phyloP scores from a whole-genome alignment of 2,888 invertebrate species.

The Caenorhabditis wallacei region DNA sequence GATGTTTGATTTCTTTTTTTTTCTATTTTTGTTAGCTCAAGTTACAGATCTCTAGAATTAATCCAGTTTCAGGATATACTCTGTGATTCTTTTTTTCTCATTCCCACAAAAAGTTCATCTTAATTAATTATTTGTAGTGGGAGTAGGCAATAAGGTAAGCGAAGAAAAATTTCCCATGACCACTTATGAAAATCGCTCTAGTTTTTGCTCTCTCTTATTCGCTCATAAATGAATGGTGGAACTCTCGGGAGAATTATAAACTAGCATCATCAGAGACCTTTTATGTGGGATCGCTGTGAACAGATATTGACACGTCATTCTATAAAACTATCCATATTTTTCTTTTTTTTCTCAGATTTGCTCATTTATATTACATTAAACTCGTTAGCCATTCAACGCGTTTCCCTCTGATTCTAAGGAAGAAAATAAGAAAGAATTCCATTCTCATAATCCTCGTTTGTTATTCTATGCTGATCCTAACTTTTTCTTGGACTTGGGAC shows the following conservation, averaged over 20 bases:
- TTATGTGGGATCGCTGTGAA: slow-evolving; percentile 16
- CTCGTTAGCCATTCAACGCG: slow-evolving; percentile 49
- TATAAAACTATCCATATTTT: too few relatives aligned
- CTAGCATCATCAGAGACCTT: slow-evolving; percentile 8
- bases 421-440: not conserved
- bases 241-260: not conserved
- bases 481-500: not conserved
- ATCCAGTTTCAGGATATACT: not conserved
- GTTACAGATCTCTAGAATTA: slow-evolving; percentile 16
- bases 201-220: slow-evolving; percentile 8
- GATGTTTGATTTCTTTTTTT: slow-evolving; percentile 16
- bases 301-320: slow-evolving; percentile 55
- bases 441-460: not conserved
- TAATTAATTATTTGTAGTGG: slow-evolving; percentile 30
- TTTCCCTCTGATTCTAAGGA: slow-evolving; percentile 6
- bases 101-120: slow-evolving; percentile 25
- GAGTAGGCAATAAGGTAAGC: slow-evolving; percentile 7
- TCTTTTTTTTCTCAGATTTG: slow-evolving; percentile 35
- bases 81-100: not conserved
- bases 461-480: not conserved
- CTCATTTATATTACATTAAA: slow-evolving; percentile 61
- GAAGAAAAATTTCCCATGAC: slow-evolving; percentile 7
- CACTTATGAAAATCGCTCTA: slow-evolving; percentile 14
- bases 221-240: slow-evolving; percentile 3
- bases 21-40: not conserved